Evolutionary conservation across 2,888 invertebrate species (phyloP), one percentile per base, ranked within the genome.

Genomic region (Acleris cristana): DNA sequence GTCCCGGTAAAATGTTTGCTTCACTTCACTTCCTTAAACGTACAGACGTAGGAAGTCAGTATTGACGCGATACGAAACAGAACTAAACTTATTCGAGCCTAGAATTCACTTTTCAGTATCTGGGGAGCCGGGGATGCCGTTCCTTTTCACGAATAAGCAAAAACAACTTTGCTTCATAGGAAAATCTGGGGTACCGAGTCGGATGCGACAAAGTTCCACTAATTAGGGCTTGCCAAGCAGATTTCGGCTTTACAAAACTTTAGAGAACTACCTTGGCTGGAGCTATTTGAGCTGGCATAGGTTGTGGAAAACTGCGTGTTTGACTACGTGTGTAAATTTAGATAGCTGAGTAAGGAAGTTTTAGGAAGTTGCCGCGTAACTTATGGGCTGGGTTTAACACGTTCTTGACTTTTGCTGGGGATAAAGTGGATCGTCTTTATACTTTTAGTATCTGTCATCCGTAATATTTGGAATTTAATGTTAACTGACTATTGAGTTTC

Each of bases 161-260:
- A 66, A 62, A 66, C 66, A 66, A 66, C 56, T 66, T 66, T 57
- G 56, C 61, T 62, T 62, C 66, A 58, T 64, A 64, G 52, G 56
- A 34, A 62, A 66, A 57, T 62, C 66, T 66, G 56, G 61, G 66
- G 56, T 66, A 66, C 52, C 61, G 61, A 61, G 61, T 61, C 30
- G 66, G 61, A 57, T 66, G 66, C 61, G 61, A 57, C 66, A 57
- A 61, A 66, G 66, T 66, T 57, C 30, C 45, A 61, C 66, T 66
- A 66, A 66, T 66, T 66, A 66, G 56, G 48, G 66, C 61, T 66
- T 66, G 66, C 61, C 52, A 52, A 61, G 66, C 66, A 62, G 61
- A 66, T 66, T 62, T 62, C 19, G 34, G 52, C 56, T 61, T 66
- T 56, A 52, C 23, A 30, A 21, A 61, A 66, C 61, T 66, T 53